phyloP scores from a whole-genome alignment of 2,113 vertebrate species.

The Sapajus apella region DNA sequence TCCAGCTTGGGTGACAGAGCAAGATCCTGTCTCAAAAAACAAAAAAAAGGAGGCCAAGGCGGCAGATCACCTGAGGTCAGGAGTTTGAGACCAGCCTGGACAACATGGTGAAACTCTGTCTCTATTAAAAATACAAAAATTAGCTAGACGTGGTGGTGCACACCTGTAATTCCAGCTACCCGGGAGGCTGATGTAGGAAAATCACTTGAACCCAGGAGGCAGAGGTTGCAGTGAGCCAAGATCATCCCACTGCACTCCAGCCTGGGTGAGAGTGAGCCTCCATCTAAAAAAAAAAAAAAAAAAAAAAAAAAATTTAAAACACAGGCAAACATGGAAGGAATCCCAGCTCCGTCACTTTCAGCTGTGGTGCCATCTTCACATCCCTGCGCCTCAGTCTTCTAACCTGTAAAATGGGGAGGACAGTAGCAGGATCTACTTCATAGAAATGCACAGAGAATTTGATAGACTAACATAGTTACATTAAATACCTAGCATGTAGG shows the following conservation, averaged over 20 bases:
- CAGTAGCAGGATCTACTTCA: neutral
- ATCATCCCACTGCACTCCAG: neutral
- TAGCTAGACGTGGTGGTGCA: fast-evolving
- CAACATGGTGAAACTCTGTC: too few species aligned
- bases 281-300: neutral
- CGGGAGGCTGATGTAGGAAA: too few species aligned
- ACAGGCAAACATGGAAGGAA: neutral
- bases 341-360: neutral
- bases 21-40: too few species aligned
- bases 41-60: too few species aligned
- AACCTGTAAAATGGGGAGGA: neutral
- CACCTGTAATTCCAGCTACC: too few species aligned
- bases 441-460: neutral
- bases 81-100: too few species aligned
- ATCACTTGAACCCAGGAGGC: neutral
- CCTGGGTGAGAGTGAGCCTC: neutral
- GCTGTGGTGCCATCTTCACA: neutral
- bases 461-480: neutral
- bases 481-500: neutral
- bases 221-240: neutral
- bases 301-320: neutral
- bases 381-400: neutral
- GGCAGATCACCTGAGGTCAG: too few species aligned
- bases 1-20: neutral
- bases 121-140: too few species aligned